A percentile compares a stretch with the other conserved stretches of the same genome.
These are phyloP conservation scores for Anarhynchus alexandrinus DNA, from an alignment of 2,113 vertebrate species.

Conservation along the genomic window DNA sequence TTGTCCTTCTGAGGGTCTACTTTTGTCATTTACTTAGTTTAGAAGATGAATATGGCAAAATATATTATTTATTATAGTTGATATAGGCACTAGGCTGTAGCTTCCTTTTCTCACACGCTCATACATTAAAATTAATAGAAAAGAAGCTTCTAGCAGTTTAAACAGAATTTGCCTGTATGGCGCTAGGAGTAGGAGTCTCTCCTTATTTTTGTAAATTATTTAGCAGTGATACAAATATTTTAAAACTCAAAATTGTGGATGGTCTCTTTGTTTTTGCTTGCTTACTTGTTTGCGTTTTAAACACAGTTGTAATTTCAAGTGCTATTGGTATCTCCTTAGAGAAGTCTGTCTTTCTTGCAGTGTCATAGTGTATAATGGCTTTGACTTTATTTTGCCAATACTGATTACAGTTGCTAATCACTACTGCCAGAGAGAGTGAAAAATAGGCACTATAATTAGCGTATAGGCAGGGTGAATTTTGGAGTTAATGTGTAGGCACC, in stretches of 20 bases:
- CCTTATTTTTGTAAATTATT: slow-evolving; percentile 53
- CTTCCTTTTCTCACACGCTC: slow-evolving; percentile 1
- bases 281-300: slow-evolving; percentile 21
- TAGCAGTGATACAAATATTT: slow-evolving; percentile 41
- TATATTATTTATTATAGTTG: slow-evolving; percentile 68
- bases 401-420: background rate
- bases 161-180: slow-evolving; percentile 20
- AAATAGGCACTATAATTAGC: background rate
- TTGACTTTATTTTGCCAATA: background rate
- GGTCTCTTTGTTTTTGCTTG: background rate
- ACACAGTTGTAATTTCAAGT: slow-evolving; percentile 10
- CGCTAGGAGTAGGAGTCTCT: background rate
- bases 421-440: background rate
- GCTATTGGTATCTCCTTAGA: background rate
- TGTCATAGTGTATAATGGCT: background rate
- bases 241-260: background rate
- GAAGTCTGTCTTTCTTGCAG: background rate
- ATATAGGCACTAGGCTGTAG: slow-evolving; percentile 26
- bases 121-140: slow-evolving; percentile 65
- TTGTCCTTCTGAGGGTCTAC: slow-evolving; percentile 26
- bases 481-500: background rate
- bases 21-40: slow-evolving; percentile 64
- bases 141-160: slow-evolving; percentile 48
- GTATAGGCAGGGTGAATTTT: background rate
- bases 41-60: slow-evolving; percentile 57